Base-by-base conservation (phyloP, 2,888 invertebrate species). In the Oxystoma pomonae region DNA sequence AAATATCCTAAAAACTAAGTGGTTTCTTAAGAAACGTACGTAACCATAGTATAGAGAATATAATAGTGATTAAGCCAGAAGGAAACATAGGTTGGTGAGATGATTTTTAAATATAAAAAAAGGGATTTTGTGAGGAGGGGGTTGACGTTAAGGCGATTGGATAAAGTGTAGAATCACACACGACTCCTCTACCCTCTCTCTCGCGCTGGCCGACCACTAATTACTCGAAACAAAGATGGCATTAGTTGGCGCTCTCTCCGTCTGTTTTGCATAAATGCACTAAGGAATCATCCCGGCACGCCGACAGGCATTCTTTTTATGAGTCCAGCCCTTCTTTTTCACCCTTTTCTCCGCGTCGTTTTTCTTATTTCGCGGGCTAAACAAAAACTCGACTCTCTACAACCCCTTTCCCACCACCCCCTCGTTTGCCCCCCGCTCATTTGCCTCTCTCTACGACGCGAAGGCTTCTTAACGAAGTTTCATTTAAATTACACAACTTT, bases 231-330 rank as follows among this genome's bases (percentile, higher is more conserved):
- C 69, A 70, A 74, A 74, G 79, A 78, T 68, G 66, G 65, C 58
- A 65, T 58, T 35, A 58, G 68, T 56, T 52, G 60, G 58, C 62
- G 59, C 58, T 59, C 55, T 63, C 61, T 73, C 75, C 68, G 76
- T 76, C 76, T 76, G 76, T 77, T 80, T 79, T 79, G 80, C 79
- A 80, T 80, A 79, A 78, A 76, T 79, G 79, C 80, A 78, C 72
- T 73, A 74, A 75, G 74, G 74, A 75, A 74, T 75, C 74, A 72
- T 73, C 73, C 70, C 70, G 70, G 69, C 72, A 70, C 69, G 70
- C 68, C 69, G 67, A 63, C 67, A 66, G 70, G 69, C 70, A 73
- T 73, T 72, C 71, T 73, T 74, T 77, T 75, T 74, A 73, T 71
- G 72, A 74, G 72, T 73, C 77, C 35, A 35, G 78, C 77, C 72